Base-by-base conservation (phyloP, 2,888 invertebrate genomes). In the Tetramorium bicarinatum region DNA sequence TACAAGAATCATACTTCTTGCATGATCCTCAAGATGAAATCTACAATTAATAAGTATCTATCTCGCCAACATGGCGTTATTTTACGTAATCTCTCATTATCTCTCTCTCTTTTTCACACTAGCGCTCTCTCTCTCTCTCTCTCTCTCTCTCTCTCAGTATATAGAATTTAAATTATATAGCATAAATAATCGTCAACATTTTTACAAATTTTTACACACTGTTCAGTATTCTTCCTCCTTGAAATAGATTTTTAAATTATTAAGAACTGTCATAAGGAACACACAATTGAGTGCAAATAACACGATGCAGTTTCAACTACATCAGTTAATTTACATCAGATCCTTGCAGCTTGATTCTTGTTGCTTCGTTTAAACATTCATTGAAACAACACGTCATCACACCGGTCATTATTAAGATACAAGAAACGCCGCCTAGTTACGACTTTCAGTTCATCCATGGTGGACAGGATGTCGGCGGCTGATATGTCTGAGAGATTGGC, bases 371-470 rank as follows among this genome's bases (percentile, higher is more conserved):
- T 18, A 34, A 34, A 34, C 29, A 59, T 62, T 56, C 3, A 7
- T 83, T 47, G 8, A 47, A 77, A 80, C 47, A 44, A 8, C 18
- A 66, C 34, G 29, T 82, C 71, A 67, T 77, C 7, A 83, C 71
- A 61, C 67, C 77, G 69, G 69, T 64, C 74, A 77, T 86, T 71
- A 82, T 84, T 81, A 84, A 88, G 85, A 77, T 88, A 87, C 83
- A 21, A 21, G 38, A 84, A 85, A 69, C 62, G 62, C 38, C 59
- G 29, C 76, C 6, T 21, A 34, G 47, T 61, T 66, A 21, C 29
- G 13, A 71, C 15, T 80, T 84, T 92, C 76, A 93, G 85, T 93
- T 93, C 91, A 93, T 93, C 93, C 93, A 93, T 7, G 93, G 92
- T 54, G 93, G 92, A 85, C 92, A 93, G 13, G 91, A 89, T 21